Evolutionary conservation across 1,140 invertebrate species (phyloP).

Genomic region (Drosophila ananassae): DNA sequence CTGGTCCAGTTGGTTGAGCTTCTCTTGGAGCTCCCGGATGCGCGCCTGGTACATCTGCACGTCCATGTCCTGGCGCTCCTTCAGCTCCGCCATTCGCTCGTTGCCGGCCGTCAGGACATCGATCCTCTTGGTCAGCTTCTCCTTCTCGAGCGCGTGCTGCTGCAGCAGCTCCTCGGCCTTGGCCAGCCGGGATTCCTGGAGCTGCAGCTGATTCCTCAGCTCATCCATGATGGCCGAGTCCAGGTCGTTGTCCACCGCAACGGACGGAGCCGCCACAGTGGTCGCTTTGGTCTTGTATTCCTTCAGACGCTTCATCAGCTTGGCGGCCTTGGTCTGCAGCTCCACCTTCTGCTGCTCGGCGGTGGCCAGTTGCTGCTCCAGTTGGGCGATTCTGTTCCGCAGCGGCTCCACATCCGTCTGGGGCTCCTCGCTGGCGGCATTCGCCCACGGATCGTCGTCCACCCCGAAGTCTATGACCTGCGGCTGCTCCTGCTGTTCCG

Average conservation of each 20-base stretch:
- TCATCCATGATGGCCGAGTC: slow-evolving; percentile 91
- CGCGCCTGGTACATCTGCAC: slow-evolving; percentile 89
- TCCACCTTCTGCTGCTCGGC: slow-evolving; percentile 86
- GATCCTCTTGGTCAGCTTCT: slow-evolving; percentile 88
- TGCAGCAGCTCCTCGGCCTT: slow-evolving; percentile 86
- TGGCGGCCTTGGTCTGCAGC: slow-evolving; percentile 87
- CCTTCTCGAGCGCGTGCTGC: slow-evolving; percentile 87
- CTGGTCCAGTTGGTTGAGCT: slow-evolving; percentile 86
- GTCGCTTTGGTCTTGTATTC: slow-evolving; percentile 87
- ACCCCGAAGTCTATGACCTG: slow-evolving; percentile 85
- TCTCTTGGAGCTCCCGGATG: slow-evolving; percentile 87
- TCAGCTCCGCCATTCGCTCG: slow-evolving; percentile 90
- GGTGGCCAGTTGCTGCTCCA: slow-evolving; percentile 85
- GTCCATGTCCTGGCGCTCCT: slow-evolving; percentile 91
- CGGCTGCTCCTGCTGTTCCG: slow-evolving; percentile 32
- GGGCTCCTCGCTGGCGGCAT: slow-evolving; percentile 16
- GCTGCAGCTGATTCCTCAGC: slow-evolving; percentile 87
- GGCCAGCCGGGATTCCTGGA: slow-evolving; percentile 87
- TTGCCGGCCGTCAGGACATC: slow-evolving; percentile 91
- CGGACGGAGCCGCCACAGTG: not conserved
- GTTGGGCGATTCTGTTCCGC: slow-evolving; percentile 84
- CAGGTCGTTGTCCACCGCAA: slow-evolving; percentile 85
- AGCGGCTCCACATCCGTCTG: slow-evolving; percentile 58
- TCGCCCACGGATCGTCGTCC: slow-evolving; percentile 83
- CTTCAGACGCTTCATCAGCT: slow-evolving; percentile 90